phyloP scores from a whole-genome alignment of 2,888 invertebrate genomes.

The Hedychridium roseum region DNA sequence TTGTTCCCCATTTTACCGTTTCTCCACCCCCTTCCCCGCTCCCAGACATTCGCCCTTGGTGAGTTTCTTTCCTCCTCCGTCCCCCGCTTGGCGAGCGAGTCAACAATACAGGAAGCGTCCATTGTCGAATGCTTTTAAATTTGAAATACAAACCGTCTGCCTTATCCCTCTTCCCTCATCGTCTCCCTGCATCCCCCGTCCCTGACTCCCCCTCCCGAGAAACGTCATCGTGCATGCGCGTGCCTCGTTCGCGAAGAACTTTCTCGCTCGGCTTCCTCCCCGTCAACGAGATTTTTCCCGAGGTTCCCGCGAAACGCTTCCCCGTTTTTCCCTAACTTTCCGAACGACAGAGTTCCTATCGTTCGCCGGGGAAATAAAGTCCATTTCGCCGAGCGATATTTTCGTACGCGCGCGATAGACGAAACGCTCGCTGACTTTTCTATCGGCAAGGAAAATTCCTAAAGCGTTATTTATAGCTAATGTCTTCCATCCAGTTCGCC shows the following conservation, averaged over 20 bases:
- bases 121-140: slow-evolving; percentile 63
- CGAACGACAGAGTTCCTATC: too few relatives aligned
- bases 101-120: slow-evolving; percentile 58
- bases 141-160: slow-evolving; percentile 61
- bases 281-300: background rate
- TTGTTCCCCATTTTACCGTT: slow-evolving; percentile 20
- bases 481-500: background rate
- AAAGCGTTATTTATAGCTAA: background rate
- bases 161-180: slow-evolving; percentile 31
- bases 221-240: slow-evolving; percentile 32
- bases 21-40: slow-evolving; percentile 7
- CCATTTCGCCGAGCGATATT: too few relatives aligned
- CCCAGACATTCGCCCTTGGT: slow-evolving; percentile 16
- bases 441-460: too few relatives aligned
- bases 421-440: too few relatives aligned
- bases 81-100: slow-evolving; percentile 43
- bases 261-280: slow-evolving; percentile 22
- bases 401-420: too few relatives aligned
- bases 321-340: too few relatives aligned
- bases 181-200: slow-evolving; percentile 15
- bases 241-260: slow-evolving; percentile 21
- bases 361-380: too few relatives aligned
- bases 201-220: slow-evolving; percentile 18
- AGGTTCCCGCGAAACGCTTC: too few relatives aligned
- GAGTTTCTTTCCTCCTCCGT: slow-evolving; percentile 34